A percentile compares a stretch with the other conserved stretches of the same genome.
phyloP scores from a whole-genome alignment of 1,140 invertebrate genomes.

The Macrocentrus cingulum region DNA sequence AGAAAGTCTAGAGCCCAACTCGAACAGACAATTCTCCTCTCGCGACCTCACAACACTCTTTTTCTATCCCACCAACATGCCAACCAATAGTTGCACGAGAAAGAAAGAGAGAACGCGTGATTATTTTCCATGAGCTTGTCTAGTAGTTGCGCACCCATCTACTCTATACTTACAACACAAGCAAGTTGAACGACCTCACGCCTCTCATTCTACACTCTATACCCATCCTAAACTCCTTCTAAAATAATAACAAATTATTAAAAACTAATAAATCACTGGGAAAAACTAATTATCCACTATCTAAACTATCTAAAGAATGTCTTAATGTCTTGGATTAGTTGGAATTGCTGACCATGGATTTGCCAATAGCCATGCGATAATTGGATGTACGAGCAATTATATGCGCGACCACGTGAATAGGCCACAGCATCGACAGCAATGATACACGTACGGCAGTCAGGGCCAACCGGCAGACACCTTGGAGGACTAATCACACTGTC shows the following conservation, averaged over 20 bases:
- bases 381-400: conserved; percentile 15
- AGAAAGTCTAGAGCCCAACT: conserved; percentile 45
- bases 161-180: conserved; percentile 42
- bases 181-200: conserved; percentile 57
- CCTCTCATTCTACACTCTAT: conserved; percentile 37
- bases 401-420: conserved; percentile 15
- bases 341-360: conserved; percentile 11
- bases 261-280: too few species aligned
- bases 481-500: conserved; percentile 42
- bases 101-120: conserved; percentile 4
- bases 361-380: conserved; percentile 5
- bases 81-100: not conserved
- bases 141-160: conserved; percentile 36
- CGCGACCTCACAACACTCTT: conserved; percentile 11
- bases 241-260: too few species aligned
- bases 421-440: not conserved
- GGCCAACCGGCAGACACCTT: conserved; percentile 43
- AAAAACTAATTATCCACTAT: too few species aligned
- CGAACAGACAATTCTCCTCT: not conserved
- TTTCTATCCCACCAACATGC: not conserved
- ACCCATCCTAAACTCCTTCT: not conserved
- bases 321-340: too few species aligned
- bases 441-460: conserved; percentile 33
- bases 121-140: conserved; percentile 9
- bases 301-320: too few species aligned